Conservation (phyloP, 2,113 vertebrate species). For the Tichodroma muraria region DNA sequence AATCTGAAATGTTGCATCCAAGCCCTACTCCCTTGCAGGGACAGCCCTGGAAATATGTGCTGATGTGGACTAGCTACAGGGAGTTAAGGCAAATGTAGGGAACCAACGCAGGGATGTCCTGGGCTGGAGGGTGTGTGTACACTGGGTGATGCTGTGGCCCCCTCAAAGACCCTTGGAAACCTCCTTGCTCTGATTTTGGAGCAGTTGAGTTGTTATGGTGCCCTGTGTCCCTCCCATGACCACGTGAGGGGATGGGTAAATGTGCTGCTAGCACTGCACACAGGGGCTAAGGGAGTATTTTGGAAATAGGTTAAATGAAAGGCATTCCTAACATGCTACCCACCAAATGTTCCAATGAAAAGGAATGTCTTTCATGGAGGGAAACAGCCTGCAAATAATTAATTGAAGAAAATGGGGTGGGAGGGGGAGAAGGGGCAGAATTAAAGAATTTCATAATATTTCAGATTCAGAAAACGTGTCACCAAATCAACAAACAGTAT, state of each 20-base stretch:
- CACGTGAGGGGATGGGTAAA: accelerated
- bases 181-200: neutral
- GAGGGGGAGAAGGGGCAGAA: neutral
- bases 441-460: neutral
- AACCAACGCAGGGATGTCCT: neutral
- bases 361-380: neutral
- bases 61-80: neutral
- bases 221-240: neutral
- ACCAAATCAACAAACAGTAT: conserved; percentile 49
- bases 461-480: neutral
- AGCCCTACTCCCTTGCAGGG: neutral
- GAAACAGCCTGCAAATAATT: neutral
- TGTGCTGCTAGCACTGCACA: neutral
- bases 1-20: neutral
- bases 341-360: neutral
- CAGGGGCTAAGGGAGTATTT: neutral
- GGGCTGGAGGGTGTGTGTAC: neutral
- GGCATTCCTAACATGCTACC: neutral
- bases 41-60: neutral
- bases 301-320: conserved; percentile 36
- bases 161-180: neutral
- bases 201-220: neutral
- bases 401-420: neutral
- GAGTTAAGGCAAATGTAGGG: neutral
- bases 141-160: neutral